These are phyloP conservation scores for Apodemus speciosus DNA, from an alignment of 2,113 vertebrate species.

Conservation along the genomic window DNA sequence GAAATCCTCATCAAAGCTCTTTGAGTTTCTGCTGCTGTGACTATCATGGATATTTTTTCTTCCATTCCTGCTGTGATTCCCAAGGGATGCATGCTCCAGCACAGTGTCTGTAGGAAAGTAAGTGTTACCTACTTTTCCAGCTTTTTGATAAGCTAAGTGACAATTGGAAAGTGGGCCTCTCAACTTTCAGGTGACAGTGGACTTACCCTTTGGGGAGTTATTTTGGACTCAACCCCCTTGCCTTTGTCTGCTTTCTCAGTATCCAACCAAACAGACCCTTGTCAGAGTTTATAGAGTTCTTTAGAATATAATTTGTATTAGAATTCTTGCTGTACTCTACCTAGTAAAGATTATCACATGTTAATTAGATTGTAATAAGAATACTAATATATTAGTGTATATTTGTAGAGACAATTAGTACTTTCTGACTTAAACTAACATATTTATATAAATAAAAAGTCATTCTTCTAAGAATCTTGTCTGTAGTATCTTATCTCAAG, in stretches of 20 bases:
- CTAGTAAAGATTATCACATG: neutral
- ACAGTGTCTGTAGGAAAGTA: neutral
- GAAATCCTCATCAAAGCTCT: neutral
- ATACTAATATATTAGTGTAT: neutral
- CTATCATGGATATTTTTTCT: neutral
- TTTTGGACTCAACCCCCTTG: neutral
- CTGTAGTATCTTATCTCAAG: neutral
- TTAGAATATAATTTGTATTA: neutral
- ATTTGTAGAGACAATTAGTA: neutral
- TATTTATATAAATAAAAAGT: neutral
- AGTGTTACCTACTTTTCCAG: neutral
- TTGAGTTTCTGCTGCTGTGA: neutral
- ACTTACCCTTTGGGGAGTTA: neutral
- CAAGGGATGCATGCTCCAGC: neutral
- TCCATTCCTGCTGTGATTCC: neutral
- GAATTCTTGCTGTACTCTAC: neutral
- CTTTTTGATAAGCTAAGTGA: neutral
- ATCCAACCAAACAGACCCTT: neutral
- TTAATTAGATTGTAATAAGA: neutral
- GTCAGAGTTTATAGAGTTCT: slow-evolving; percentile 8
- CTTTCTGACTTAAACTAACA: neutral
- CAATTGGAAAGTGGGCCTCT: neutral
- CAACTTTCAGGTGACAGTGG: neutral
- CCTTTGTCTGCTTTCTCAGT: neutral
- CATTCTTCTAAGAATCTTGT: neutral